Evolutionary conservation across 2,888 invertebrate species (phyloP).

Genomic region (Quadriops clusia): DNA sequence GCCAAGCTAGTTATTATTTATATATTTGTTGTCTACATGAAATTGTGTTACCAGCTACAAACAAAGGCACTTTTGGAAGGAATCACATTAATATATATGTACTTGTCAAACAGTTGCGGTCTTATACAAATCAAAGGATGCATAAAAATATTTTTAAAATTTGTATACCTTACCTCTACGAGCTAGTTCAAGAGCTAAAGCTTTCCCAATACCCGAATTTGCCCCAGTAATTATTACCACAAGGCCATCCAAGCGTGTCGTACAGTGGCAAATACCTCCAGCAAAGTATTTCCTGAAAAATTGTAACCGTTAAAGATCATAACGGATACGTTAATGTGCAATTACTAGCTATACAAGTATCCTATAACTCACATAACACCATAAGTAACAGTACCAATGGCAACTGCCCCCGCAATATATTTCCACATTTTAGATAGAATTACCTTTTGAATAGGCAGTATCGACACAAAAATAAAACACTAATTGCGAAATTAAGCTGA

Average conservation of each 20-base stretch:
- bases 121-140: too few relatives aligned
- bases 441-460: too few relatives aligned
- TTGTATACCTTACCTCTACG: constrained; percentile 30
- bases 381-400: constrained; percentile 28
- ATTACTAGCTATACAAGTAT: constrained; percentile 4
- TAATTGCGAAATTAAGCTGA: too few relatives aligned
- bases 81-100: too few relatives aligned
- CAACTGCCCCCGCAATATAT: constrained; percentile 27
- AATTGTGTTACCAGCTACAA: too few relatives aligned
- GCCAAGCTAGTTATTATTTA: too few relatives aligned
- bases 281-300: constrained; percentile 32
- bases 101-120: too few relatives aligned
- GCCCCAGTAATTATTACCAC: constrained; percentile 47
- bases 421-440: constrained; percentile 27
- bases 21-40: too few relatives aligned
- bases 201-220: constrained; percentile 48
- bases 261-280: constrained; percentile 31
- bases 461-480: too few relatives aligned
- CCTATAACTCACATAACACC: constrained; percentile 33
- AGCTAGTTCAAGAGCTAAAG: constrained; percentile 41
- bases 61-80: too few relatives aligned
- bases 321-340: constrained; percentile 1
- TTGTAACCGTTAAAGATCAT: neutral
- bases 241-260: constrained; percentile 32
- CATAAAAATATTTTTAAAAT: constrained; percentile 1